Evolutionary conservation across 2,113 vertebrate species (phyloP), one percentile per base, ranked within the genome.

Genomic region (Mastomys natalensis): DNA sequence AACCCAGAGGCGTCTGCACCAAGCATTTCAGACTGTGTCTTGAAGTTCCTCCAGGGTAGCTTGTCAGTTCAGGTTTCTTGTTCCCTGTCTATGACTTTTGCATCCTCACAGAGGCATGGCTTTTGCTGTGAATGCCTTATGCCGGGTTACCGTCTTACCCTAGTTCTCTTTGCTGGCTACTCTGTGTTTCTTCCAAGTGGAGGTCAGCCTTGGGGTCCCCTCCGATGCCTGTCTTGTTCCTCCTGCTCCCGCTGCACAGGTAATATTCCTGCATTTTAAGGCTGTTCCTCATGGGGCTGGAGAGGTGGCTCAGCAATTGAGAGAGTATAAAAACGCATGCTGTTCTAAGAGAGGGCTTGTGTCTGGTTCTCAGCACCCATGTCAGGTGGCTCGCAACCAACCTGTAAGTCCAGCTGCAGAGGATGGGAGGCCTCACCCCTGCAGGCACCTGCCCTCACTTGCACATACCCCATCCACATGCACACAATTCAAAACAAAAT

Each of bases 181-280:
- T 6, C 43, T 13, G 9, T 73, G 22, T 53, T 62, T 60, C 19
- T 13, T n/a, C n/a, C n/a, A 3, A 7, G 81, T 40, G 62, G 17
- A n/a, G 37, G 40, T 45, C 74, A 51, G 0, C n/a, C n/a, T 85
- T 29, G 43, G 22, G 13, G 12, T n/a, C 3, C 0, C 24, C 37
- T 55, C 34, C 0, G 2, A n/a, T 58, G 78, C 10, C 77, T 17
- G 11, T 43, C 76, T 22, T 3, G 48, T 3, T 15, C 13, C 34
- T 87, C 40, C 10, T 31, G 0, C 7, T 48, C 26, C 3, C 22
- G 0, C 19, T 34, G 16, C 37, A 9, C 13, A 21, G 31, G 7
- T 26, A 82, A 13, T 53, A 66, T 43, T 24, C 12, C 5, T 22
- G n/a, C 11, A 17, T 2, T 43, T 53, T 31, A 53, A 40, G 51